Evolutionary conservation across 2,113 vertebrate species (phyloP), one percentile per base, ranked within the genome.

Genomic region (Ascaphus truei): DNA sequence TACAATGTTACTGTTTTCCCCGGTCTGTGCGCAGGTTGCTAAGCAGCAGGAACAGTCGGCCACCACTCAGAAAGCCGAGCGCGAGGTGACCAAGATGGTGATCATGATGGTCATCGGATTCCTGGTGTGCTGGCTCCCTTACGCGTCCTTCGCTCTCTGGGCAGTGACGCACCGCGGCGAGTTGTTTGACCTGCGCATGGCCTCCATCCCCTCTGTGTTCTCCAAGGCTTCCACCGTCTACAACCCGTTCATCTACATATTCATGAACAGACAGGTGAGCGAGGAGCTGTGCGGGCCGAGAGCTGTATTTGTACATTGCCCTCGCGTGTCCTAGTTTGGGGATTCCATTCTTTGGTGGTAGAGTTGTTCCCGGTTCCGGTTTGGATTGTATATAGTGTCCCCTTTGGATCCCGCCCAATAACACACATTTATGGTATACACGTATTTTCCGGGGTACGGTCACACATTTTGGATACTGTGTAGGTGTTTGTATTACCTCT

Each of bases 11-110:
- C n/a, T n/a, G n/a, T n/a, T n/a, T n/a, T n/a, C n/a, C n/a, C n/a
- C n/a, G 5, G 5, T 55, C n/a, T n/a, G 6, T 15, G 3, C 23
- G 5, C 62, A 91, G 89, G 88, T 83, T 47, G 85, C 86, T 1
- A 86, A 83, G 75, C 81, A 82, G 60, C 89, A 90, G 56, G 82
- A 85, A 18, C 85, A 90, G 72, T 89, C 88, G 4, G 88, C 73
- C 63, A 88, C 86, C 9, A 91, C 88, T 6, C 87, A 89, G 78
- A 89, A 89, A 61, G 89, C 87, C 2, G 89, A 92, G 63, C 76
- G 25, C 48, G 86, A 88, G 72, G 89, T 90, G 62, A 90, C 83
- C 37, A 83, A 76, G 78, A 90, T 89, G 88, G 88, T 90, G 71
- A 74, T 90, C 1, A 47, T 89, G 47, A 89, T 90, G 89, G 84